Percentiles rank a stretch among this genome's conserved stretches.
phyloP scores from a whole-genome alignment of 2,888 invertebrate species.

The Odontocolon sp. region DNA sequence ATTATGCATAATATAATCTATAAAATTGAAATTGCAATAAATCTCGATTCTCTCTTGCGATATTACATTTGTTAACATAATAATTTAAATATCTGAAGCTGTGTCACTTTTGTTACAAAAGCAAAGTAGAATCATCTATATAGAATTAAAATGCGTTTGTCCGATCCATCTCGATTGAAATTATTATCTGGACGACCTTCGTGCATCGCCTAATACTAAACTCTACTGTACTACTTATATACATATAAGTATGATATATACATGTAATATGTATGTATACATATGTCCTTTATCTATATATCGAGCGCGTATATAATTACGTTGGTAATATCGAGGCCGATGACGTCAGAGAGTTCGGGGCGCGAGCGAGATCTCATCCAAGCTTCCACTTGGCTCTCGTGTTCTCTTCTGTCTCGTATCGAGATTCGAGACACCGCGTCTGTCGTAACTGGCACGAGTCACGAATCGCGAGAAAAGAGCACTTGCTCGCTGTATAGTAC shows the following conservation, averaged over 20 bases:
- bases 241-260: not conserved
- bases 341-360: conserved; percentile 34
- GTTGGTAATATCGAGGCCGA: conserved; percentile 54
- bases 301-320: conserved; percentile 44
- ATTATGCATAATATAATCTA: too few relatives aligned
- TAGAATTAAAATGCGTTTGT: not conserved
- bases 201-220: not conserved
- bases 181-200: conserved; percentile 7
- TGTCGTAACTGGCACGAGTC: conserved; percentile 56
- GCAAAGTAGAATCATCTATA: not conserved
- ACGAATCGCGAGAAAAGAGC: conserved; percentile 43
- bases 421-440: conserved; percentile 55
- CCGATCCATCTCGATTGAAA: not conserved
- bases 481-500: not conserved
- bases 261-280: not conserved
- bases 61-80: too few relatives aligned
- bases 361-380: conserved; percentile 24
- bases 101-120: too few relatives aligned
- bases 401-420: not conserved
- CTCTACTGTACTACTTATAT: not conserved
- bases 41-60: too few relatives aligned
- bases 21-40: too few relatives aligned
- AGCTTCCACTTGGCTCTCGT: conserved; percentile 49
- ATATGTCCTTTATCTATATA: not conserved
- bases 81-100: too few relatives aligned